Evolutionary conservation across 2,113 vertebrate genomes (phyloP), one percentile per base, ranked within the genome.

Genomic region (Oreotrochilus melanogaster): DNA sequence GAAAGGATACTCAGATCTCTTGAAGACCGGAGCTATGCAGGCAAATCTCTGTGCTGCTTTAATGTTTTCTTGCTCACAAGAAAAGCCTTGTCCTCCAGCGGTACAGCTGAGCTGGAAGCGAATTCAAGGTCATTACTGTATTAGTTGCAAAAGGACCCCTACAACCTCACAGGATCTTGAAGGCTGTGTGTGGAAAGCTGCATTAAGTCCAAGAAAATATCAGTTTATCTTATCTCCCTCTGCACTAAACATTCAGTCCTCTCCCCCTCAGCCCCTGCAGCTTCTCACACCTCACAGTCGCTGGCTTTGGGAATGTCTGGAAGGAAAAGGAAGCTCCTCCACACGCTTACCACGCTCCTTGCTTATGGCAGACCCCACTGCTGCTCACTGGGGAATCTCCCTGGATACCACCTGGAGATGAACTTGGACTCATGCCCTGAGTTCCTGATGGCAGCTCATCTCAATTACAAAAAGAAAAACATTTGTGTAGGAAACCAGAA

Each of bases 51-150:
- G 30, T 33, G 81, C 78, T 94, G 81, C 89, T 95, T 95, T 94
- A 72, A 93, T 79, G 78, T 57, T 92, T 93, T 58, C 89, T 76
- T 93, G 62, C 95, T 88, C 83, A 96, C 95, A 97, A 97, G 88
- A 91, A 92, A 95, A 91, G 86, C 92, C 92, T 96, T 97, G 96
- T 95, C 72, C 86, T 95, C 83, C 48, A 84, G 88, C 91, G 86
- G 91, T 35, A 91, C 88, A 93, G 95, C 91, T 92, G 83, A 94
- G 96, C 94, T 97, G 83, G 69, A 94, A 93, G 83, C 7, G 6
- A 92, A 97, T 91, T 96, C 94, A 94, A 95, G 94, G 94, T 95
- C 91, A 95, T 91, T 95, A 82, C 87, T 96, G 87, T 92, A 89
- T 79, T 93, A 96, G 78, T 62, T 95, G 62, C 50, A 89, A 85